These are phyloP conservation scores for Mesembrinibis cayennensis DNA, from an alignment of 2,113 vertebrate genomes.

Conservation along the genomic window DNA sequence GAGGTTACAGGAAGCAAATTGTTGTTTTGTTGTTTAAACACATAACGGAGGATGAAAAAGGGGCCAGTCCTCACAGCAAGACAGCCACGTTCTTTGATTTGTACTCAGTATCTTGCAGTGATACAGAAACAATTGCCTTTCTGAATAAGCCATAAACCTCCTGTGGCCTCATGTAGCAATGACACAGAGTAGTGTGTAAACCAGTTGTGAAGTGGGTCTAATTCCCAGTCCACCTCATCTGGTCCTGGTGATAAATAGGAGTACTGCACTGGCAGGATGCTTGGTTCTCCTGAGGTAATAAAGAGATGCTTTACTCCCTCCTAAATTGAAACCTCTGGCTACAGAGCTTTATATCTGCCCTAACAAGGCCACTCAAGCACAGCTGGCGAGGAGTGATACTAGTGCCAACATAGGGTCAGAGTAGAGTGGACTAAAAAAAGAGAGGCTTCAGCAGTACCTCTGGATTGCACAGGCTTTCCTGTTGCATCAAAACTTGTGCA, in stretches of 20 bases:
- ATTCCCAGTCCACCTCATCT: conserved; percentile 10
- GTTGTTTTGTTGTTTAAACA: neutral
- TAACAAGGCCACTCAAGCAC: neutral
- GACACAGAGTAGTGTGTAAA: neutral
- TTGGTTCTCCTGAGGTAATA: neutral
- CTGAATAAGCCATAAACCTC: conserved; percentile 13
- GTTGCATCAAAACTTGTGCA: neutral
- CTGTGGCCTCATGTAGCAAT: neutral
- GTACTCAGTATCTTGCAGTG: neutral
- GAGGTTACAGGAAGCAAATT: neutral
- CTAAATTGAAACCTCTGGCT: conserved; percentile 15
- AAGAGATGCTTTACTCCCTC: neutral
- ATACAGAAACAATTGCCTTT: neutral
- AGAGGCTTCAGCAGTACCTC: neutral
- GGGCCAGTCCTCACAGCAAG: neutral
- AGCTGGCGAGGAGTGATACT: neutral
- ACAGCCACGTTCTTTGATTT: neutral
- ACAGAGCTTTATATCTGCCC: neutral
- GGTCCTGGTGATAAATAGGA: neutral
- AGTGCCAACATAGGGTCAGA: neutral
- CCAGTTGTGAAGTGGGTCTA: neutral
- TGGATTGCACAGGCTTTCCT: neutral
- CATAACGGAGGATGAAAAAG: neutral
- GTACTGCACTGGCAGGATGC: neutral
- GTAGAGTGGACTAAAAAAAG: neutral